A percentile compares a stretch with the other conserved stretches of the same genome.
Evolutionary conservation across 1,140 invertebrate species (phyloP).

Genomic region (Aphelinus atriplicis): DNA sequence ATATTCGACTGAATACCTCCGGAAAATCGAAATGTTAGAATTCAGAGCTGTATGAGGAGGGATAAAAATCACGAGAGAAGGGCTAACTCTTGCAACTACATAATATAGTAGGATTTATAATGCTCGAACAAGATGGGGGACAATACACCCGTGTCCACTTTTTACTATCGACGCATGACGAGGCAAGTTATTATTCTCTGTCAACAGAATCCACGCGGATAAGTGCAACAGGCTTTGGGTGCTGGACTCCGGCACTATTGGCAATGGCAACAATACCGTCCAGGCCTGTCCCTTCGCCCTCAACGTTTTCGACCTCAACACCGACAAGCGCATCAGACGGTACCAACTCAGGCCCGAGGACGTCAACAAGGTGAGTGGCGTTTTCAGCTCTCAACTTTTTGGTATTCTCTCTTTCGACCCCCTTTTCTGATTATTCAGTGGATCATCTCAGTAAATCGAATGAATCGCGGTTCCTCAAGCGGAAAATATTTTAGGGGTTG

Average conservation of each 20-base stretch:
- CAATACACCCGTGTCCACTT: not conserved
- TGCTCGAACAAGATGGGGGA: not conserved
- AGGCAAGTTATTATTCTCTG: not conserved
- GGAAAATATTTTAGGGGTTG: too few relatives aligned
- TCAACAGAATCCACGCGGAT: slow-evolving; percentile 71
- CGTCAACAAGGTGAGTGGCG: slow-evolving; percentile 68
- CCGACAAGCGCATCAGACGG: slow-evolving; percentile 74
- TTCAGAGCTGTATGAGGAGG: too few relatives aligned
- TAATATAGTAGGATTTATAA: not conserved
- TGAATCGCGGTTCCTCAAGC: too few relatives aligned
- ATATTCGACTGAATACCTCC: too few relatives aligned
- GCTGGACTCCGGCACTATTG: slow-evolving; percentile 82
- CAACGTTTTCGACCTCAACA: slow-evolving; percentile 80
- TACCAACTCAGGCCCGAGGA: slow-evolving; percentile 78
- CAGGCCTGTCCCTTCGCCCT: slow-evolving; percentile 79
- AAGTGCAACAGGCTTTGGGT: slow-evolving; percentile 83
- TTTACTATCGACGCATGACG: not conserved
- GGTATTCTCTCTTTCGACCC: too few relatives aligned
- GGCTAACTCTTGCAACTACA: too few relatives aligned
- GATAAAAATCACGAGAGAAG: too few relatives aligned
- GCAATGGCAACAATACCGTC: slow-evolving; percentile 78
- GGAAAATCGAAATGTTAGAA: too few relatives aligned
- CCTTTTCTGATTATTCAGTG: not conserved
- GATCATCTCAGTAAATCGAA: too few relatives aligned
- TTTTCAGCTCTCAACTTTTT: not conserved